These are phyloP conservation scores for Hypercompe scribonia DNA, from an alignment of 2,888 invertebrate species.

Conservation along the genomic window DNA sequence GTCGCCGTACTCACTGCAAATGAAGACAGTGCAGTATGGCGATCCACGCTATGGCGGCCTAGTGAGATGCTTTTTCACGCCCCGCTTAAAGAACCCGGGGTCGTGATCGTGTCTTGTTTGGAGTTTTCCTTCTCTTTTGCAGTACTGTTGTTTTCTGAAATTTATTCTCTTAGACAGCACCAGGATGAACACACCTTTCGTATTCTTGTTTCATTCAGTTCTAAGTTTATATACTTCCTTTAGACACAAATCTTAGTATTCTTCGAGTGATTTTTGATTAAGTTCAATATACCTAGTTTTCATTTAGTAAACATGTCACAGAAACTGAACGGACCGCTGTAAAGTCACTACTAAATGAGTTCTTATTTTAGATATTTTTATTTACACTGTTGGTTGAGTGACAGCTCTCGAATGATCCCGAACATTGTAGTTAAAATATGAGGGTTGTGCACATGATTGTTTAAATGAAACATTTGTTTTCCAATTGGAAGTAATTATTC, in stretches of 20 bases:
- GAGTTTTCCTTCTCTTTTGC: too few relatives aligned
- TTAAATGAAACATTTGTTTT: background rate
- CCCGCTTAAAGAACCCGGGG: too few relatives aligned
- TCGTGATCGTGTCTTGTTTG: too few relatives aligned
- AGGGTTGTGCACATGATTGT: background rate
- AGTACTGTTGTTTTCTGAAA: too few relatives aligned
- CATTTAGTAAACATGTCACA: background rate
- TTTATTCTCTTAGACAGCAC: too few relatives aligned
- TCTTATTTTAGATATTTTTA: conserved; percentile 1
- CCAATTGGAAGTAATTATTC: background rate
- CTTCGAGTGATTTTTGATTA: background rate
- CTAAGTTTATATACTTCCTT: background rate
- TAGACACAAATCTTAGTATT: background rate
- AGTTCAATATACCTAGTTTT: background rate
- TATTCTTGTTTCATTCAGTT: too few relatives aligned
- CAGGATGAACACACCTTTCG: too few relatives aligned
- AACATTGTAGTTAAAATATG: background rate
- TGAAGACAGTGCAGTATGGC: too few relatives aligned
- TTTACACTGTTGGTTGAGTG: background rate
- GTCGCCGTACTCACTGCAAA: too few relatives aligned
- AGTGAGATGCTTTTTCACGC: too few relatives aligned
- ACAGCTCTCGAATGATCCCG: conserved; percentile 9
- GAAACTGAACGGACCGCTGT: background rate
- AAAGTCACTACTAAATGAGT: background rate
- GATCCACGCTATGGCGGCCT: too few relatives aligned